A percentile compares a stretch with the other conserved stretches of the same genome.
Evolutionary conservation across 2,888 invertebrate species (phyloP).

Genomic region (Lypha dubia): DNA sequence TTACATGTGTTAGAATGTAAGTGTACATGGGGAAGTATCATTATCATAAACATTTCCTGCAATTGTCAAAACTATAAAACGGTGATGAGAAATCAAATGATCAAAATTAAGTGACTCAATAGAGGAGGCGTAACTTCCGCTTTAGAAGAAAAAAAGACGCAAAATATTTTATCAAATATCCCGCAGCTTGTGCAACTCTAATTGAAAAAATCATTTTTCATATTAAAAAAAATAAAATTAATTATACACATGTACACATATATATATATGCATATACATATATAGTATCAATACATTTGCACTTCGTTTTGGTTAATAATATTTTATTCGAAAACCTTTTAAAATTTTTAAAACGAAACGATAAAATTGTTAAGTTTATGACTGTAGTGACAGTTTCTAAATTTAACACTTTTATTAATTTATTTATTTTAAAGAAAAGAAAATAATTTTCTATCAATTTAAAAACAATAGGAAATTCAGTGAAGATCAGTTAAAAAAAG

Average conservation of each 20-base stretch:
- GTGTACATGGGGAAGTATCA: no score
- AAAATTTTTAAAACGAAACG: constrained; percentile 36
- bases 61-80: no score
- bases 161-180: constrained; percentile 19
- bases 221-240: not conserved
- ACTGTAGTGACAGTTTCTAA: constrained; percentile 56
- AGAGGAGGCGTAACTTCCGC: constrained; percentile 46
- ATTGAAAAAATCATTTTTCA: not conserved
- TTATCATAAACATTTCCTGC: not conserved
- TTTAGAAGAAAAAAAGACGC: not conserved
- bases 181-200: constrained; percentile 32
- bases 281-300: not conserved
- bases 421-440: constrained; percentile 8
- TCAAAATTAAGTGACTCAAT: not conserved
- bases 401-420: constrained; percentile 63
- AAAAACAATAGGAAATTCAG: constrained; percentile 11
- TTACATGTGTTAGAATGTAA: no score
- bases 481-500: not conserved
- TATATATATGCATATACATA: not conserved
- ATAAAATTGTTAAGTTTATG: constrained; percentile 62
- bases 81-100: not conserved
- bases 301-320: constrained; percentile 62
- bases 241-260: no score
- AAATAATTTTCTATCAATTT: constrained; percentile 58
- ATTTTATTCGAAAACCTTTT: constrained; percentile 21